These are phyloP conservation scores for Paramisgurnus dabryanus DNA, from an alignment of 2,113 vertebrate genomes.

Conservation along the genomic window DNA sequence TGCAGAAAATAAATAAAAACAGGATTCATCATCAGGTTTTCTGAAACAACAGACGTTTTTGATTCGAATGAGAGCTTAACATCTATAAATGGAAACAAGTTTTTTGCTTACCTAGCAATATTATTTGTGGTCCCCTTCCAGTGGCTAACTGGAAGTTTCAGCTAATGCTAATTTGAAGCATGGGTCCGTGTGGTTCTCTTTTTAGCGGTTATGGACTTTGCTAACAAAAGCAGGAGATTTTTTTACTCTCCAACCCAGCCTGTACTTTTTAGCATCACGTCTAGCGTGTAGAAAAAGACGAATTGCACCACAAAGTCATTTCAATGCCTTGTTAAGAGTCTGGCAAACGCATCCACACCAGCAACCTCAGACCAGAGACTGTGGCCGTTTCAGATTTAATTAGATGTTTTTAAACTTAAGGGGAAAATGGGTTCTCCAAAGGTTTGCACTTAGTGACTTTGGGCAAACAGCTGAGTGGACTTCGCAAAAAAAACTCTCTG, in stretches of 20 bases:
- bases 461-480: slow-evolving; percentile 17
- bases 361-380: slow-evolving; percentile 21
- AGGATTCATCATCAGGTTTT: slow-evolving; percentile 11
- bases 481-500: slow-evolving; percentile 16
- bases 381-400: slow-evolving; percentile 3
- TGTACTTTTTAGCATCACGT: background rate
- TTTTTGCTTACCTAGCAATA: slow-evolving; percentile 28
- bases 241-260: background rate
- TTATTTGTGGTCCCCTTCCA: slow-evolving; percentile 22
- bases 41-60: slow-evolving; percentile 3
- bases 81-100: slow-evolving; percentile 30
- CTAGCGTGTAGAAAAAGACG: slow-evolving; percentile 15
- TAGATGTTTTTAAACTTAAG: slow-evolving; percentile 33
- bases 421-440: background rate
- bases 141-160: slow-evolving; percentile 17
- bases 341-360: slow-evolving; percentile 12
- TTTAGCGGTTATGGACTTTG: slow-evolving; percentile 22
- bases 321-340: background rate
- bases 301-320: slow-evolving; percentile 26
- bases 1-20: background rate
- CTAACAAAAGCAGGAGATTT: slow-evolving; percentile 11
- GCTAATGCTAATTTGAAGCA: slow-evolving; percentile 43
- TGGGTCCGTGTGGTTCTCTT: slow-evolving; percentile 21
- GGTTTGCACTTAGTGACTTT: slow-evolving; percentile 21
- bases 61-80: background rate